These are phyloP conservation scores for Microchirus variegatus DNA, from an alignment of 2,797 vertebrate species.

Conservation along the genomic window DNA sequence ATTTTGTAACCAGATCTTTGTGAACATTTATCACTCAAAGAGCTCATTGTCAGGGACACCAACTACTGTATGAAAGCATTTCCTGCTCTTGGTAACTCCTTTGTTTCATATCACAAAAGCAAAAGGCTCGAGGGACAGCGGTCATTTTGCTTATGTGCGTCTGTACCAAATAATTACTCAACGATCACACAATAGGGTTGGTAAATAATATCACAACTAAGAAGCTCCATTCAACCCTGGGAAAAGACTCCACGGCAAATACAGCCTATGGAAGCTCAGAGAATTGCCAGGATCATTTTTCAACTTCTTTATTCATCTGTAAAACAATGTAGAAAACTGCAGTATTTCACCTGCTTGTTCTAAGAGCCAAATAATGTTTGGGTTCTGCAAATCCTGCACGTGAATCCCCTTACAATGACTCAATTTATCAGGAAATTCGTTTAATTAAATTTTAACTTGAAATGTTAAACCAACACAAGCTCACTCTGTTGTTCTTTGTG, in stretches of 20 bases:
- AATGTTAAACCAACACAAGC: no score
- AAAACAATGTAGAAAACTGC: no score
- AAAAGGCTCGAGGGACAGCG: neutral
- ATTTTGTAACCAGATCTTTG: neutral
- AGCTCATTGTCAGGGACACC: neutral
- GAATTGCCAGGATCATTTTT: no score
- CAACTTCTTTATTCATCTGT: no score
- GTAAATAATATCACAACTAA: neutral
- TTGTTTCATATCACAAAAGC: neutral
- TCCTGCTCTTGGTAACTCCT: neutral
- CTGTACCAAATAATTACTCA: neutral
- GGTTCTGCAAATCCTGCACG: no score
- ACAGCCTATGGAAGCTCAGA: no score
- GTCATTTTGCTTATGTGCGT: neutral
- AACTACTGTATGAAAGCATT: neutral
- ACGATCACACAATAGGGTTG: neutral
- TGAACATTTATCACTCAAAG: neutral
- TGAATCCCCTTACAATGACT: no score
- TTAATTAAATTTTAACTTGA: no score
- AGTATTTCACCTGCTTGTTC: no score
- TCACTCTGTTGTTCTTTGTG: constrained; percentile 4
- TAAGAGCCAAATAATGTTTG: no score
- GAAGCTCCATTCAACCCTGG: neutral
- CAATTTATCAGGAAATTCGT: no score
- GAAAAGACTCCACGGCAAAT: neutral